These are phyloP conservation scores for Aphelenchoides bicaudatus DNA, from an alignment of 2,888 invertebrate species.

Conservation along the genomic window DNA sequence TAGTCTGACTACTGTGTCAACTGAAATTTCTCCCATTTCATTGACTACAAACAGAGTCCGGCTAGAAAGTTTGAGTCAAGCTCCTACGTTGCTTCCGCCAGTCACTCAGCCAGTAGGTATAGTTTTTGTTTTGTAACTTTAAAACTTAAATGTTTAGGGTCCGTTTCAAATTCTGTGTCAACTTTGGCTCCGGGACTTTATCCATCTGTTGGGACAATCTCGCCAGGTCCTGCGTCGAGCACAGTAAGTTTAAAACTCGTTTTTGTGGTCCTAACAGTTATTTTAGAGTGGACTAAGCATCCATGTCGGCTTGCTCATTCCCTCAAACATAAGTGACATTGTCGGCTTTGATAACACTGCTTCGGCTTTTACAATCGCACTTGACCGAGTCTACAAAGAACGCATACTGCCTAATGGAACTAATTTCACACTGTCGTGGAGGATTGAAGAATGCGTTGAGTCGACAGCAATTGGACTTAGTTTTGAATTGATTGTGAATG, in stretches of 20 bases:
- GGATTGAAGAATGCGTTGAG: conserved; percentile 30
- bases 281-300: conserved; percentile 64
- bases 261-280: not conserved
- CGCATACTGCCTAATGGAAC: conserved; percentile 26
- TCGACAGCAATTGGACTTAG: conserved; percentile 26
- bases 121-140: too few relatives aligned
- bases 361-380: conserved; percentile 40
- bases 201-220: too few relatives aligned
- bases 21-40: too few relatives aligned
- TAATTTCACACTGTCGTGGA: conserved; percentile 32
- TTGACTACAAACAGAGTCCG: too few relatives aligned
- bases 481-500: conserved; percentile 35
- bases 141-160: too few relatives aligned
- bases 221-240: not conserved
- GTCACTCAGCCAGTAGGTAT: too few relatives aligned
- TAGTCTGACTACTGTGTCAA: too few relatives aligned
- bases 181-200: too few relatives aligned
- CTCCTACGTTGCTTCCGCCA: too few relatives aligned
- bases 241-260: not conserved
- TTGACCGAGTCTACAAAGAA: conserved; percentile 34
- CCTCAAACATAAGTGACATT: conserved; percentile 23
- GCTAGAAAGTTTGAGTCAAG: too few relatives aligned
- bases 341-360: conserved; percentile 35
- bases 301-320: conserved; percentile 65
- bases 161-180: too few relatives aligned